Evolutionary conservation across 2,113 vertebrate genomes (phyloP).

Genomic region (Aptenodytes patagonicus): DNA sequence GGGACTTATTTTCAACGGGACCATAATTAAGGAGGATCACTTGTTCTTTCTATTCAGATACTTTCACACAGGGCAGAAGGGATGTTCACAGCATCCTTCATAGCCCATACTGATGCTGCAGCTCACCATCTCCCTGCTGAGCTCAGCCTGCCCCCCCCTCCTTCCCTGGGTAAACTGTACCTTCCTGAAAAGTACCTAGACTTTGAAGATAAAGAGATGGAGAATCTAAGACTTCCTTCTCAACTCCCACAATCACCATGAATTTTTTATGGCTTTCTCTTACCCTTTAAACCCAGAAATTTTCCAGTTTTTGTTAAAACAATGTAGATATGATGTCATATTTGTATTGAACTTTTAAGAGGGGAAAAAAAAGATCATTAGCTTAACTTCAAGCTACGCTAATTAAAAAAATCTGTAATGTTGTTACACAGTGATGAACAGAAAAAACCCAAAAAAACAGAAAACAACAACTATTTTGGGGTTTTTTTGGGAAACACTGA

Average conservation of each 20-base stretch:
- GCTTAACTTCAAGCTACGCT: not conserved
- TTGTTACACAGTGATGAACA: not conserved
- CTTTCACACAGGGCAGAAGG: not conserved
- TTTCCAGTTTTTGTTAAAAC: not conserved
- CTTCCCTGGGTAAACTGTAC: not conserved
- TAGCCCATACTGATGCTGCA: accelerated
- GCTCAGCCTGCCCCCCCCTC: not conserved
- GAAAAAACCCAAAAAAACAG: not conserved
- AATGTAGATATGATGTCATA: not conserved
- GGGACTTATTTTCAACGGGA: not conserved
- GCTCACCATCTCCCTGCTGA: not conserved
- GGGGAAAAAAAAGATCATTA: not conserved
- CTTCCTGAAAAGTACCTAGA: not conserved
- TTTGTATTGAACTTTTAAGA: not conserved
- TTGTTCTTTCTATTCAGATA: not conserved
- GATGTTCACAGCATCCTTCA: not conserved
- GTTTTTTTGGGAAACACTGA: not conserved
- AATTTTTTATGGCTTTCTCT: not conserved
- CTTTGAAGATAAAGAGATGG: not conserved
- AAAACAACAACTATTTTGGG: not conserved
- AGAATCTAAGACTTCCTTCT: not conserved
- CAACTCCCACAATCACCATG: not conserved
- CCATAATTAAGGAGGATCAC: too few relatives aligned
- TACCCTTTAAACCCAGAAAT: not conserved
- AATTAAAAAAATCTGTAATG: not conserved